These are phyloP conservation scores for Ips nitidus DNA, from an alignment of 1,140 invertebrate species.

Conservation along the genomic window DNA sequence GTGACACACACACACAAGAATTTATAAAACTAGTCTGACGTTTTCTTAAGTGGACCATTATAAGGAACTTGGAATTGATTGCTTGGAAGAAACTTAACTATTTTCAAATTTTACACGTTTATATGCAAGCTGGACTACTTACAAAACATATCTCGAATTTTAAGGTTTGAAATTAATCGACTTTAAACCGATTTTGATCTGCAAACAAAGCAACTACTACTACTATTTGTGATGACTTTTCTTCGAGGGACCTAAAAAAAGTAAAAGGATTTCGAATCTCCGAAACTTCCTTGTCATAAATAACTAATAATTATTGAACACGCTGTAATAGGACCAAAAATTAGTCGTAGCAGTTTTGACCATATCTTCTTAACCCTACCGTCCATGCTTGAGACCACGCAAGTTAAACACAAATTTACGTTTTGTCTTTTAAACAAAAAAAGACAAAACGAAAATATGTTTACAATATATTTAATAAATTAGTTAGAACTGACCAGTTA, in stretches of 20 bases:
- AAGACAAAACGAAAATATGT: background rate
- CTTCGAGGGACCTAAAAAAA: conserved; percentile 19
- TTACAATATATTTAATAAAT: no score
- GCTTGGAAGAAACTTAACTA: no score
- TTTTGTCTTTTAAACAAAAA: background rate
- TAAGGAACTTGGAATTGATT: no score
- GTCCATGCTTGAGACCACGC: conserved; percentile 23
- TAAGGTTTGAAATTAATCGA: no score
- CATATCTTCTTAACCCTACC: conserved; percentile 16
- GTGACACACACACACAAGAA: background rate
- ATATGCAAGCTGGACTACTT: no score
- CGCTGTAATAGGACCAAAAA: conserved; percentile 25
- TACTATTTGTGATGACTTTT: conserved; percentile 3
- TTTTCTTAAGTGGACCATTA: no score
- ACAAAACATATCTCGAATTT: no score
- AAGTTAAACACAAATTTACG: background rate
- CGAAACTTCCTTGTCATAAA: background rate
- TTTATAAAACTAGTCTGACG: no score
- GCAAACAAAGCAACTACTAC: no score
- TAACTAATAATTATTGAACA: conserved; percentile 10
- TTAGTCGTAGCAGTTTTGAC: conserved; percentile 20
- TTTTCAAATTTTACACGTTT: no score
- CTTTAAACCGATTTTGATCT: no score
- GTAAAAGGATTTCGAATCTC: background rate
- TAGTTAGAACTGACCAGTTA: no score